Base-by-base conservation (phyloP, 2,797 vertebrate genomes). In the Craterocephalus amniculus region DNA sequence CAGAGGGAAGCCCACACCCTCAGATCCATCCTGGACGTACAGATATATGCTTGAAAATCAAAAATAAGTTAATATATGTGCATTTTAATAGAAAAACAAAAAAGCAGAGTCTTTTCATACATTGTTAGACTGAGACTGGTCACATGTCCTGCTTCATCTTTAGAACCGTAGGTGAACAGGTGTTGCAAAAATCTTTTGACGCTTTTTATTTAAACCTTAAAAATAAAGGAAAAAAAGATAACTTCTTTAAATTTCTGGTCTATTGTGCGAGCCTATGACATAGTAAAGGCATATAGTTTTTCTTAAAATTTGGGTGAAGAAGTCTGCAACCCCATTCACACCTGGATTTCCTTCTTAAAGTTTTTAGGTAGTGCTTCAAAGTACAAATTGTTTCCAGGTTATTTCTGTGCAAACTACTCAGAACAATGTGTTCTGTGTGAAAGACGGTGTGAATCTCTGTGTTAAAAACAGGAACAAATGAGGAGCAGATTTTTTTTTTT, bases 1-100 rank as follows among this genome's bases (percentile, higher is more conserved):
- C 75, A 75, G 79, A 80, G 66, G 74, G 74, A 80, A 70, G 70
- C 68, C 58, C 71, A 60, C 68, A 63, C 32, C 74, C 61, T 73
- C 58, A 60, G 16, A 72, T 72, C 27, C 27, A 52, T 59, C 56
- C 51, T n/a, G n/a, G n/a, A n/a, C n/a, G n/a, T n/a, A n/a, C n/a
- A n/a, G n/a, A 35, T 58, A 32, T 3, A 26, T 31, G 43, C 49
- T 14, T 59, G 49, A 18, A 18, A 75, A 31, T 9, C 16, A 58
- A 27, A 54, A 38, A 22, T 26, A 22, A n/a, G 58, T 49, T 26
- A n/a, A 35, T 38, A 0, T 32, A 16, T 52, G 35, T 62, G 6
- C 9, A 34, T 43, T 54, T 62, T 22, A 8, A 14, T 51, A 16
- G n/a, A n/a, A n/a, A n/a, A n/a, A n/a, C n/a, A n/a, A n/a, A 56